These are phyloP conservation scores for Callimorpha dominula DNA, from an alignment of 2,888 invertebrate species.

Conservation along the genomic window DNA sequence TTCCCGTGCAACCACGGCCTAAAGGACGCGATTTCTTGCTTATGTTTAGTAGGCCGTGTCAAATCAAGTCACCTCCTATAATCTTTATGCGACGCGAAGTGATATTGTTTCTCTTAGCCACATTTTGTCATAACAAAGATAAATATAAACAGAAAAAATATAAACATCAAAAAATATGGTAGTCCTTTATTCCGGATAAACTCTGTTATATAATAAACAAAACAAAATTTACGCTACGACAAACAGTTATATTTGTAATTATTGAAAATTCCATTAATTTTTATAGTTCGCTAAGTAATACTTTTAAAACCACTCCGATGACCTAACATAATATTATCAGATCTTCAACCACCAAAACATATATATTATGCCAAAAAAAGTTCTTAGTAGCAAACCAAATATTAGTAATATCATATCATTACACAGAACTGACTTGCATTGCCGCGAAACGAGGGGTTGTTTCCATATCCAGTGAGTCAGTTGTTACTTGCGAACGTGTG, in stretches of 20 bases:
- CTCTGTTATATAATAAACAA: slow-evolving; percentile 34
- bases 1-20: no score
- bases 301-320: slow-evolving; percentile 9
- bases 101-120: no score
- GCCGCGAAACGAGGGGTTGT: slow-evolving; percentile 83
- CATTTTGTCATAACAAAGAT: no score
- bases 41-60: no score
- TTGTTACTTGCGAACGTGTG: slow-evolving; percentile 81
- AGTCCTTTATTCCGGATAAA: slow-evolving; percentile 41
- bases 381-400: slow-evolving; percentile 16
- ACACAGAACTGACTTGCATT: slow-evolving; percentile 88
- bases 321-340: slow-evolving; percentile 6
- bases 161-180: not conserved
- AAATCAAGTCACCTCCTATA: no score
- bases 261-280: not conserved
- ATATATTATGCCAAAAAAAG: not conserved
- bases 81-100: no score
- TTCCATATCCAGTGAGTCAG: slow-evolving; percentile 83
- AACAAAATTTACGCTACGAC: slow-evolving; percentile 31
- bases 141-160: not conserved
- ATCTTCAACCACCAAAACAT: slow-evolving; percentile 11
- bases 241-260: slow-evolving; percentile 5
- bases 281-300: not conserved
- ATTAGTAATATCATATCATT: slow-evolving; percentile 32
- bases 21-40: no score